These are phyloP conservation scores for Papilio dardanus DNA, from an alignment of 1,140 invertebrate species.

Conservation along the genomic window DNA sequence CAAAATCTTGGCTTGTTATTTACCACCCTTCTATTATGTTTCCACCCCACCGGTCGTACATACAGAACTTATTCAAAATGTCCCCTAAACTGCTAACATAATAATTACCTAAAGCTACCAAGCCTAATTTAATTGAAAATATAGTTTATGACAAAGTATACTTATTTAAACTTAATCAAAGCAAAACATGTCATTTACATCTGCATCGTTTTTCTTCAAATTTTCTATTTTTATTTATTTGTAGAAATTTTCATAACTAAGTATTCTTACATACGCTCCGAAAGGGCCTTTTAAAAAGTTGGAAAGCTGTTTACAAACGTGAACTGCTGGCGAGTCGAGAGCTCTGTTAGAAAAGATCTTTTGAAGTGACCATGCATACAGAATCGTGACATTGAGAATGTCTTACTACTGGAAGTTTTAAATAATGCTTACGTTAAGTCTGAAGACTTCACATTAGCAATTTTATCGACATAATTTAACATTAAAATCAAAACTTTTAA, in stretches of 20 bases:
- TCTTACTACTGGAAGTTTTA: not conserved
- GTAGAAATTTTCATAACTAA: no score
- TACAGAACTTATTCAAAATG: not conserved
- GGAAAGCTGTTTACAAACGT: slow-evolving; percentile 59
- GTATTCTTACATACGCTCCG: not conserved
- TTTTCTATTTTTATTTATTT: slow-evolving; percentile 6
- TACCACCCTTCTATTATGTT: not conserved
- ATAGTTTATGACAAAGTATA: no score
- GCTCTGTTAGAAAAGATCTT: slow-evolving; percentile 48
- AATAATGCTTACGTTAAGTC: not conserved
- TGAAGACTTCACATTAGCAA: not conserved
- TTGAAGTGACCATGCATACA: slow-evolving; percentile 46
- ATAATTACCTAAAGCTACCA: no score
- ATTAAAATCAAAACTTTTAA: not conserved
- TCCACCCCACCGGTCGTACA: no score
- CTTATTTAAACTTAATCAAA: no score
- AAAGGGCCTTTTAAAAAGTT: slow-evolving; percentile 46
- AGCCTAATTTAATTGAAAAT: no score
- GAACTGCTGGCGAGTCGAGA: slow-evolving; percentile 46
- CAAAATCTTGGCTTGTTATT: not conserved
- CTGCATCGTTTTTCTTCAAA: no score
- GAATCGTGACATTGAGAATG: slow-evolving; percentile 18
- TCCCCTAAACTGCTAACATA: no score
- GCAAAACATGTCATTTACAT: no score
- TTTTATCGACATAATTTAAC: not conserved